Evolutionary conservation across 2,113 vertebrate species (phyloP).

Genomic region (Capreolus pygargus): DNA sequence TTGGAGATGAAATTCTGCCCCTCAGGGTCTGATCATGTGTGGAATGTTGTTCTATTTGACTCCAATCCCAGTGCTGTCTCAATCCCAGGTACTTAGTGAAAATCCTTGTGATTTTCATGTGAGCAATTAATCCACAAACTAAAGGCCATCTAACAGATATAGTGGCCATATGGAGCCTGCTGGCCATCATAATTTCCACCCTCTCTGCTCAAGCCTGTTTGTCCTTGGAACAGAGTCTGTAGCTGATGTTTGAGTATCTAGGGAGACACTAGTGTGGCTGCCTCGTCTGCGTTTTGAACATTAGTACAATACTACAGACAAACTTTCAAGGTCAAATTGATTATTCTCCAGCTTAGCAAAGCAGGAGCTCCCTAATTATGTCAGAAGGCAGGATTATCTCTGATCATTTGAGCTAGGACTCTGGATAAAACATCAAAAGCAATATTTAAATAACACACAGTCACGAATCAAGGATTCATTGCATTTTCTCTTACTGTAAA

Average conservation of each 20-base stretch:
- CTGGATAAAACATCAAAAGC: constrained; percentile 65
- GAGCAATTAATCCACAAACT: neutral
- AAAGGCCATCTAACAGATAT: neutral
- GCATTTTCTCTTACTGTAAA: constrained; percentile 31
- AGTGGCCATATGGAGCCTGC: neutral
- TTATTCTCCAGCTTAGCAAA: constrained; percentile 50
- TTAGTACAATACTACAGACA: neutral
- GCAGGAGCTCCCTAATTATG: constrained; percentile 49
- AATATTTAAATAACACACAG: constrained; percentile 50
- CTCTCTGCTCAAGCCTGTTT: neutral
- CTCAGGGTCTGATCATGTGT: neutral
- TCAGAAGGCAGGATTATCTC: constrained; percentile 66
- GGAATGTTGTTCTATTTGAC: neutral
- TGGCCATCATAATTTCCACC: neutral
- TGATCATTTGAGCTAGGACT: constrained; percentile 55
- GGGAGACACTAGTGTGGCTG: too few species aligned
- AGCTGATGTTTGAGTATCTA: neutral
- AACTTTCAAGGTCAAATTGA: constrained; percentile 65
- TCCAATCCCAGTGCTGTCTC: neutral
- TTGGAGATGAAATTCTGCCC: neutral
- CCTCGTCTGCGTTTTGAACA: neutral
- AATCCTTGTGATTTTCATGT: constrained; percentile 17
- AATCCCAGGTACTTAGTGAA: neutral
- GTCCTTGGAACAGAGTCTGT: neutral
- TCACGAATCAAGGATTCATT: constrained; percentile 31